Evolutionary conservation across 2,113 vertebrate species (phyloP).

Genomic region (Boulengeromyrus knoepffleri): DNA sequence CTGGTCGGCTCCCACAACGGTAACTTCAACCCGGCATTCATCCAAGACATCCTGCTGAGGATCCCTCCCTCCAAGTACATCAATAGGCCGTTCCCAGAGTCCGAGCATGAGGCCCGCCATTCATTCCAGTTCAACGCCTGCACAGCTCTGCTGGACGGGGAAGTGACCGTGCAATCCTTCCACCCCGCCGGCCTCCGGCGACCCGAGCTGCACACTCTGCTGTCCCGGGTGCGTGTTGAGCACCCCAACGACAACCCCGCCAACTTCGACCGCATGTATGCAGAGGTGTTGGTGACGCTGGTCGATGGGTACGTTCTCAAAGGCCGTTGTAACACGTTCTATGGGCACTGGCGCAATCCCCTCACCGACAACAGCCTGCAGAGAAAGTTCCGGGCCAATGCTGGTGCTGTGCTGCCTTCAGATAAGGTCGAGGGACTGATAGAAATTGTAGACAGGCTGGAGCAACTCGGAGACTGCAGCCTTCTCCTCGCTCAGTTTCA

Average conservation of each 20-base stretch:
- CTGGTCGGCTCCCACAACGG: slow-evolving; percentile 53
- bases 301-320: slow-evolving; percentile 59
- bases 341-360: slow-evolving; percentile 83
- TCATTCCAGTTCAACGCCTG: slow-evolving; percentile 85
- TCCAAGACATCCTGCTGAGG: slow-evolving; percentile 66
- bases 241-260: slow-evolving; percentile 72
- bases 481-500: slow-evolving; percentile 61
- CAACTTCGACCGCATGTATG: slow-evolving; percentile 78
- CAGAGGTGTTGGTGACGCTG: slow-evolving; percentile 69
- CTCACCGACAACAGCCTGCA: slow-evolving; percentile 68
- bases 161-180: slow-evolving; percentile 69
- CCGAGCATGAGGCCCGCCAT: slow-evolving; percentile 77
- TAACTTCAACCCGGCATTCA: slow-evolving; percentile 47
- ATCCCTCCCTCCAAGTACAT: slow-evolving; percentile 81
- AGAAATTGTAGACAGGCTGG: slow-evolving; percentile 57
- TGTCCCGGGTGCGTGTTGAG: slow-evolving; percentile 68
- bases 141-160: slow-evolving; percentile 68
- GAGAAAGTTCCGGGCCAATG: slow-evolving; percentile 72
- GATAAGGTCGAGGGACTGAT: slow-evolving; percentile 61
- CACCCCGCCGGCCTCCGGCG: slow-evolving; percentile 47
- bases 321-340: slow-evolving; percentile 77
- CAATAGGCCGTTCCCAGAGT: slow-evolving; percentile 74
- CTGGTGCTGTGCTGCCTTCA: slow-evolving; percentile 54
- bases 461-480: slow-evolving; percentile 51
- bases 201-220: slow-evolving; percentile 61